Conservation (phyloP, 2,113 vertebrate genomes). For the Gopherus flavomarginatus region DNA sequence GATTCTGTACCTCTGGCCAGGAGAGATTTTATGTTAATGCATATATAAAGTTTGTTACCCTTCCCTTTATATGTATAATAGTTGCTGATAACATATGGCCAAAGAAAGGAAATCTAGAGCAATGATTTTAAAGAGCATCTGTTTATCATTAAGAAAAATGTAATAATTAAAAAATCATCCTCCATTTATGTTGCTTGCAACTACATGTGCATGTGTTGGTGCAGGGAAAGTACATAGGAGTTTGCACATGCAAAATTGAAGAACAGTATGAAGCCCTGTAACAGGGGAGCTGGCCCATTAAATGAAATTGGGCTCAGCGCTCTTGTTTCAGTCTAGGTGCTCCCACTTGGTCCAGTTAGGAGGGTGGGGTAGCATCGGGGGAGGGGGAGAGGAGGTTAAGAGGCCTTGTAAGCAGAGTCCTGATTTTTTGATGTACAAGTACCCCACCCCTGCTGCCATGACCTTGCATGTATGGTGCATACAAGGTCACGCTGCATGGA, state of each 20-base stretch:
- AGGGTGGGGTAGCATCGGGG: not conserved
- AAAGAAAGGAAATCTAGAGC: not conserved
- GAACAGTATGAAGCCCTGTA: not conserved
- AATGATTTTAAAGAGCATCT: not conserved
- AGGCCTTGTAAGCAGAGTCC: not conserved
- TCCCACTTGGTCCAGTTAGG: not conserved
- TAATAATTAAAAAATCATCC: not conserved
- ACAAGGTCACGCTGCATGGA: not conserved
- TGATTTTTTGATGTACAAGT: not conserved
- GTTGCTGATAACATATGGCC: fast-evolving
- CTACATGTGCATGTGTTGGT: not conserved
- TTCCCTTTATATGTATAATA: too few relatives aligned
- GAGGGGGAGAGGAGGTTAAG: not conserved
- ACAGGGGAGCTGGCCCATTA: not conserved
- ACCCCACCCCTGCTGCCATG: not conserved
- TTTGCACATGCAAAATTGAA: not conserved
- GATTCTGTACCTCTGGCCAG: too few relatives aligned
- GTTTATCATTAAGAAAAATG: not conserved
- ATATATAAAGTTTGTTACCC: too few relatives aligned
- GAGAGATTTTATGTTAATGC: too few relatives aligned
- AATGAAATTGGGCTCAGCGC: not conserved
- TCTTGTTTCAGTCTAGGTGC: not conserved
- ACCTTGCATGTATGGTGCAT: not conserved
- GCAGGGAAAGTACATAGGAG: too few relatives aligned
- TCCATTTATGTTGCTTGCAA: not conserved